Conservation (phyloP, 2,113 vertebrate species). For the Rhizomys pruinosus region DNA sequence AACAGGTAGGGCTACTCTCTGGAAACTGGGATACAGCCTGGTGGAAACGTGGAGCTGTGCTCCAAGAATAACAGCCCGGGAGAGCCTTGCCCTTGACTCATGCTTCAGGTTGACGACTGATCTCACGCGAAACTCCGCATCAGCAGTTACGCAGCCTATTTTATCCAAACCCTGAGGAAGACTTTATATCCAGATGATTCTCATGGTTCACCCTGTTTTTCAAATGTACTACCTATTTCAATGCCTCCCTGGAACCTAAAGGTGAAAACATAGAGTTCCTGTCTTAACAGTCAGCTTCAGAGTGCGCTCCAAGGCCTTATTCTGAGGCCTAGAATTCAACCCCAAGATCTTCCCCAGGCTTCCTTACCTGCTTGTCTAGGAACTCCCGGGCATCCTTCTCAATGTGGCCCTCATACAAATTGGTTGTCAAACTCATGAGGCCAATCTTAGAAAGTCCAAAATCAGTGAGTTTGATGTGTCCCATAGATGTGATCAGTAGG, state of each 20-base stretch:
- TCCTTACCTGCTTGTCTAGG: slow-evolving; percentile 95
- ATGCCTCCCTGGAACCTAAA: neutral
- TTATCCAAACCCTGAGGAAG: neutral
- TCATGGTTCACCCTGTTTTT: slow-evolving; percentile 4
- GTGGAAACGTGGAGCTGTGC: neutral
- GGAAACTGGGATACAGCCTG: neutral
- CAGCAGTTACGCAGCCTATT: neutral
- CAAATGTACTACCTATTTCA: slow-evolving; percentile 13
- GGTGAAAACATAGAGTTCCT: neutral
- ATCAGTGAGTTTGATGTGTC: slow-evolving; percentile 98
- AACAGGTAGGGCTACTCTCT: neutral
- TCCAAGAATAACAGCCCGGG: neutral
- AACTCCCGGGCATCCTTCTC: slow-evolving; percentile 98
- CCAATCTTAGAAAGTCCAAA: slow-evolving; percentile 99
- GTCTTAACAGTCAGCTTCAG: neutral
- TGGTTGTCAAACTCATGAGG: slow-evolving; percentile 98
- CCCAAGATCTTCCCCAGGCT: neutral
- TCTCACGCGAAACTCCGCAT: neutral
- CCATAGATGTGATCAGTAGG: slow-evolving; percentile 98
- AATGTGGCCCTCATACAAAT: slow-evolving; percentile 98
- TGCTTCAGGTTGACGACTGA: neutral
- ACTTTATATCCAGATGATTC: slow-evolving; percentile 40
- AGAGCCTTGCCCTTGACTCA: neutral
- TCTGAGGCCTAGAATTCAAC: slow-evolving; percentile 13
- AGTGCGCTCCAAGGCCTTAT: neutral